phyloP scores from a whole-genome alignment of 1,140 invertebrate species.

The Bombus ignitus region DNA sequence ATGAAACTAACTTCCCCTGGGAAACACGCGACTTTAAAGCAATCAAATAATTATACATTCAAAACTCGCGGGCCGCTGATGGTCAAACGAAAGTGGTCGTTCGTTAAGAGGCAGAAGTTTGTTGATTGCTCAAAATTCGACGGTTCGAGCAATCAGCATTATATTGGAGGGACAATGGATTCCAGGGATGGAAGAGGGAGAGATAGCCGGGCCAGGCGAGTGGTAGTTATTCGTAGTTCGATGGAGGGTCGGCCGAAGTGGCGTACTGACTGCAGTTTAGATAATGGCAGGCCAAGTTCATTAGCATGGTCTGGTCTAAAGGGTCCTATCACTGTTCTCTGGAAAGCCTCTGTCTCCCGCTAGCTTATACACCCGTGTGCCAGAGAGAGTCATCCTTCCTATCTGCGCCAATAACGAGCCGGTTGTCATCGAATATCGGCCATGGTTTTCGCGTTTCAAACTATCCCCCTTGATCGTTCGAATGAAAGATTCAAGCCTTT shows the following conservation, averaged over 20 bases:
- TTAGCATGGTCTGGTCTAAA: slow-evolving; percentile 73
- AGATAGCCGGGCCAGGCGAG: slow-evolving; percentile 29
- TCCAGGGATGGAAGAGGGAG: slow-evolving; percentile 23
- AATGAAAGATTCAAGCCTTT: slow-evolving; percentile 6
- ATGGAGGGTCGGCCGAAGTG: slow-evolving; percentile 68
- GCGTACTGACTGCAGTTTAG: slow-evolving; percentile 74
- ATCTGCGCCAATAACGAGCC: slow-evolving; percentile 52
- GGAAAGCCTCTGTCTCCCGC: slow-evolving; percentile 35
- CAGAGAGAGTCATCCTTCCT: slow-evolving; percentile 17
- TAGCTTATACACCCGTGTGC: slow-evolving; percentile 27
- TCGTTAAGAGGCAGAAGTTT: slow-evolving; percentile 48
- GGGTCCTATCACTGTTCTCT: slow-evolving; percentile 62
- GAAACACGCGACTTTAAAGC: neutral
- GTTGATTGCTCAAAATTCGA: slow-evolving; percentile 50
- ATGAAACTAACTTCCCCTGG: neutral
- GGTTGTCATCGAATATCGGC: slow-evolving; percentile 28
- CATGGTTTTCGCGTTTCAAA: neutral
- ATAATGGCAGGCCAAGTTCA: slow-evolving; percentile 77
- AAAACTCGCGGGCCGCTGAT: slow-evolving; percentile 11
- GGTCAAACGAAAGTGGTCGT: slow-evolving; percentile 43
- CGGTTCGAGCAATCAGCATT: slow-evolving; percentile 69
- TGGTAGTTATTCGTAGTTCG: slow-evolving; percentile 72
- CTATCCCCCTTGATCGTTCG: neutral
- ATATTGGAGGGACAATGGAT: slow-evolving; percentile 62
- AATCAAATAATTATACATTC: slow-evolving; percentile 34